Evolutionary conservation across 1,140 invertebrate genomes (phyloP), one percentile per base, ranked within the genome.

Genomic region (Ephestia elutella): DNA sequence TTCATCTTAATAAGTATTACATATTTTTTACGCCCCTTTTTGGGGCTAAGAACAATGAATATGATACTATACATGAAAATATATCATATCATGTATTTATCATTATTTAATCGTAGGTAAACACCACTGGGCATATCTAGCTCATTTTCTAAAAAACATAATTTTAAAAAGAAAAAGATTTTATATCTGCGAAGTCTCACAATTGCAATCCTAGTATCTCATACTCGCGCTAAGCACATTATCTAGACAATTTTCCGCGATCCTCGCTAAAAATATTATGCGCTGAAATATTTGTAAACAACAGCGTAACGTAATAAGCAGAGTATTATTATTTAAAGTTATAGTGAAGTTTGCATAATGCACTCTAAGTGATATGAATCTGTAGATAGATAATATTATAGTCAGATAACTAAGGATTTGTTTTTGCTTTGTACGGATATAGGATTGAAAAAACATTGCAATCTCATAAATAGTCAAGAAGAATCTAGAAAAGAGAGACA

Each of bases 141-240:
- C 7, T 25, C 13, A 35, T 35, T 35, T 35, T 35, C 9, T 9
- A 10, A 35, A 35, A 35, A 35, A 10, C 13, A 13, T 35, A n/a
- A n/a, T n/a, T n/a, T n/a, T n/a, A 35, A 35, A 35, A 35, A 13
- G 7, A 15, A 44, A 44, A 44, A 10, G 1, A 44, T 15, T 15
- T 44, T 44, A 17, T 13, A 44, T 44, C 38, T 44, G 38, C 38
- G 38, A 44, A 44, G 38, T 44, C 38, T 44, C 38, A 44, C 38
- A 44, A 44, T 15, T 17, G 38, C 15, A 44, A 44, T 44, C 38
- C 15, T 44, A 44, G 38, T 44, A 44, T 44, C 38, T 44, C 38
- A 44, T 44, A 44, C 38, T 15, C 0, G 38, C 38, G 38, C 38
- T 44, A 44, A 44, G 38, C 38, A 44, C 38, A 44, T 9, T 44